phyloP scores from a whole-genome alignment of 1,140 invertebrate species.

The Drosophila trapezifrons region DNA sequence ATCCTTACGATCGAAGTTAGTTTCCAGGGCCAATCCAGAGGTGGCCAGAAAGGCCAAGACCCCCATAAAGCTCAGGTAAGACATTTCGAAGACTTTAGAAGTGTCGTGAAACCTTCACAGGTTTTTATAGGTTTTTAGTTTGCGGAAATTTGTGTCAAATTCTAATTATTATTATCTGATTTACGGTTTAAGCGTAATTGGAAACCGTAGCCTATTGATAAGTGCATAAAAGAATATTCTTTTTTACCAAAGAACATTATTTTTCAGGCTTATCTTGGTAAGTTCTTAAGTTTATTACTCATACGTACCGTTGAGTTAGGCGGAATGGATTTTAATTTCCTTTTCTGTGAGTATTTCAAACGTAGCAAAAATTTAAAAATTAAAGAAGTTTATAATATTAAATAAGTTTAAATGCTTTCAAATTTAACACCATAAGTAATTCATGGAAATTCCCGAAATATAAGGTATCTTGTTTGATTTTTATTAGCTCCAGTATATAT shows the following conservation, averaged over 20 bases:
- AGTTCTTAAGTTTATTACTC: neutral
- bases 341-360: neutral
- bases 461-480: too few species aligned
- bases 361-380: accelerated
- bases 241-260: neutral
- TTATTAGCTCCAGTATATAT: too few species aligned
- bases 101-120: neutral
- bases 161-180: neutral
- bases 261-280: neutral
- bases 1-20: neutral
- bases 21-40: neutral
- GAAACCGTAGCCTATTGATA: too few species aligned
- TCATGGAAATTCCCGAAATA: neutral
- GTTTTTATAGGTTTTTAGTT: conserved; percentile 1
- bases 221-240: neutral
- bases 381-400: too few species aligned
- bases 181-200: neutral
- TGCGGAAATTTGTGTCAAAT: neutral
- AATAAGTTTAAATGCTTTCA: too few species aligned
- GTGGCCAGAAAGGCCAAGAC: neutral
- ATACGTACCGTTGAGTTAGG: neutral
- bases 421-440: too few species aligned
- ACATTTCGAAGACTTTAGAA: conserved; percentile 2
- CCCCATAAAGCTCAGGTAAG: neutral
- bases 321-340: neutral